phyloP scores from a whole-genome alignment of 1,140 invertebrate genomes.

The Neodiprion virginianus region DNA sequence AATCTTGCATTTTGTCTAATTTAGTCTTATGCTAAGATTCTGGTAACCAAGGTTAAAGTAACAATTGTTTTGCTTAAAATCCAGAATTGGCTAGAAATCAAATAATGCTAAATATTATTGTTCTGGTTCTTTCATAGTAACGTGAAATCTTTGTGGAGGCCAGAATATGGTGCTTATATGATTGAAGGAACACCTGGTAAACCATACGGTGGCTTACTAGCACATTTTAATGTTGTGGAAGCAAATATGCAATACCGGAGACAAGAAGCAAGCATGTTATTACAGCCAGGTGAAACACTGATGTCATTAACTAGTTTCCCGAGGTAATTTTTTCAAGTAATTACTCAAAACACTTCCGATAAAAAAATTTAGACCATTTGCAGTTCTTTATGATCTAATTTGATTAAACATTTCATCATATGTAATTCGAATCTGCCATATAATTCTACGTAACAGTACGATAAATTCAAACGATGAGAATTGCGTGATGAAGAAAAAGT shows the following conservation, averaged over 20 bases:
- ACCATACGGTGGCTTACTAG: slow-evolving; percentile 91
- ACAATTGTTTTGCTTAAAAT: too few relatives aligned
- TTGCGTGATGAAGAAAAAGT: too few relatives aligned
- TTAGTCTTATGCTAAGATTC: too few relatives aligned
- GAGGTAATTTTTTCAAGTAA: slow-evolving; percentile 66
- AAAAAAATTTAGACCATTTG: too few relatives aligned
- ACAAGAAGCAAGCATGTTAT: slow-evolving; percentile 81
- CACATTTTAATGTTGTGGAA: slow-evolving; percentile 98
- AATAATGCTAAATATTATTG: too few relatives aligned
- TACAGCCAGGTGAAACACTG: slow-evolving; percentile 83
- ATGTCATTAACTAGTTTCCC: slow-evolving; percentile 93
- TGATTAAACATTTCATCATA: too few relatives aligned
- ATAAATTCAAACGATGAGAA: too few relatives aligned
- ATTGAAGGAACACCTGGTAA: slow-evolving; percentile 99
- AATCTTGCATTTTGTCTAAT: too few relatives aligned
- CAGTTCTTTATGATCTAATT: too few relatives aligned
- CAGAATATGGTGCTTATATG: slow-evolving; percentile 99
- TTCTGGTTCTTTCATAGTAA: slow-evolving; percentile 51
- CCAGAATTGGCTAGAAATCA: too few relatives aligned
- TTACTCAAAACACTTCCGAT: too few relatives aligned
- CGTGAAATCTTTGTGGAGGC: slow-evolving; percentile 92
- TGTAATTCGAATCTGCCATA: not conserved
- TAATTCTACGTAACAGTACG: not conserved
- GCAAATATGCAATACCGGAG: slow-evolving; percentile 94
- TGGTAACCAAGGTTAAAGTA: too few relatives aligned